Conservation (phyloP, 1,140 invertebrate species). For the Eumeta japonica region DNA sequence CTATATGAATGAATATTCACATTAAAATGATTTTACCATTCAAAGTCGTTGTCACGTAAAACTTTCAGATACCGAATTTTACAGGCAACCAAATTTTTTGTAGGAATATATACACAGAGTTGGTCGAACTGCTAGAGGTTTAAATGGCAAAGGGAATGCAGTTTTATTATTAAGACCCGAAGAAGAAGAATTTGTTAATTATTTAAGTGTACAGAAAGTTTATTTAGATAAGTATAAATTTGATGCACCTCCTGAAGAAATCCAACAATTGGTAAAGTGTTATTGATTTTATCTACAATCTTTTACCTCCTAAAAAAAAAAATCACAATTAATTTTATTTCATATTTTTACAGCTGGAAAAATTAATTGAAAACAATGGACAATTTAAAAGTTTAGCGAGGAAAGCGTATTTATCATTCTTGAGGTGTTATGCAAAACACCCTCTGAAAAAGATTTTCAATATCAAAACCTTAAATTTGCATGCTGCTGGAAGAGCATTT, state of each 20-base stretch:
- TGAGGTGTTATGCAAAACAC: conserved; percentile 90
- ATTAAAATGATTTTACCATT: too few relatives aligned
- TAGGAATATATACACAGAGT: conserved; percentile 83
- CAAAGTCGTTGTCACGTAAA: too few relatives aligned
- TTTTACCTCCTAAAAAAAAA: background rate
- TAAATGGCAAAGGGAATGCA: conserved; percentile 80
- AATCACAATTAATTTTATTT: background rate
- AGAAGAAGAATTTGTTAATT: conserved; percentile 85
- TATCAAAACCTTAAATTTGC: conserved; percentile 79
- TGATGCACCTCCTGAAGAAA: conserved; percentile 26
- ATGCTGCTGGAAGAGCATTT: conserved; percentile 80
- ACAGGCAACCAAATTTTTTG: too few relatives aligned
- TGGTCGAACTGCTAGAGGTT: conserved; percentile 90
- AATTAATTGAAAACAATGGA: conserved; percentile 85
- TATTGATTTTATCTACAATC: too few relatives aligned
- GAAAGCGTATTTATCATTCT: conserved; percentile 88
- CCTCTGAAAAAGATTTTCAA: conserved; percentile 87
- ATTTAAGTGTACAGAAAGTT: conserved; percentile 83
- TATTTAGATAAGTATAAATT: conserved; percentile 93
- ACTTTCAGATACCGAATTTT: too few relatives aligned
- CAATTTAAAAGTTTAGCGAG: conserved; percentile 86
- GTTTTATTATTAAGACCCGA: conserved; percentile 84
- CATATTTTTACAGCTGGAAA: conserved; percentile 74
- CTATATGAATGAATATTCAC: too few relatives aligned
- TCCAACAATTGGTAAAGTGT: conserved; percentile 33